Evolutionary conservation across 1,140 invertebrate genomes (phyloP).

Genomic region (Ephestia elutella): DNA sequence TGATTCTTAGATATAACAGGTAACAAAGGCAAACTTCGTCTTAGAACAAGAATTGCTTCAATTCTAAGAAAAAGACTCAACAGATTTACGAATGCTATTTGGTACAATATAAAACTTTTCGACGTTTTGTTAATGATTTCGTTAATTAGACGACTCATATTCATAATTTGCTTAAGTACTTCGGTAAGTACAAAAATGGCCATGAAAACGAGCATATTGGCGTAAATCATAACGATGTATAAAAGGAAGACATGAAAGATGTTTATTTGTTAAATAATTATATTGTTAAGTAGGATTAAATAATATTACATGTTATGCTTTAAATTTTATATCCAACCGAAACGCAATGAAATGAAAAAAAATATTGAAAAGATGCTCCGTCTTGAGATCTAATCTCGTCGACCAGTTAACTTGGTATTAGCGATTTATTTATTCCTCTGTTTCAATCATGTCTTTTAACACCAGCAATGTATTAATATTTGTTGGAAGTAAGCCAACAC

Average conservation of each 20-base stretch:
- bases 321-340: background rate
- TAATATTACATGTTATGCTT: background rate
- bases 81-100: background rate
- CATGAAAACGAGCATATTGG: background rate
- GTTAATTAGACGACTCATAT: background rate
- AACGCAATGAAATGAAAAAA: background rate
- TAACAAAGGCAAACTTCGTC: too few species aligned
- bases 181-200: background rate
- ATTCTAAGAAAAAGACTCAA: background rate
- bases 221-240: background rate
- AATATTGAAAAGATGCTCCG: background rate
- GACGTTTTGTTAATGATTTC: background rate
- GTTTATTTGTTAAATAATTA: constrained; percentile 4
- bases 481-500: background rate
- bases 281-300: background rate
- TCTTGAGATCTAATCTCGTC: background rate
- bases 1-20: too few species aligned
- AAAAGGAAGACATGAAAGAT: background rate
- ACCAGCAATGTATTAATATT: background rate
- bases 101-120: background rate
- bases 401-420: background rate
- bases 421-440: background rate
- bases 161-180: background rate
- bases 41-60: background rate
- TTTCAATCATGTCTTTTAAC: background rate